Evolutionary conservation across 2,113 vertebrate species (phyloP).

Genomic region (Rousettus leschenaultii): DNA sequence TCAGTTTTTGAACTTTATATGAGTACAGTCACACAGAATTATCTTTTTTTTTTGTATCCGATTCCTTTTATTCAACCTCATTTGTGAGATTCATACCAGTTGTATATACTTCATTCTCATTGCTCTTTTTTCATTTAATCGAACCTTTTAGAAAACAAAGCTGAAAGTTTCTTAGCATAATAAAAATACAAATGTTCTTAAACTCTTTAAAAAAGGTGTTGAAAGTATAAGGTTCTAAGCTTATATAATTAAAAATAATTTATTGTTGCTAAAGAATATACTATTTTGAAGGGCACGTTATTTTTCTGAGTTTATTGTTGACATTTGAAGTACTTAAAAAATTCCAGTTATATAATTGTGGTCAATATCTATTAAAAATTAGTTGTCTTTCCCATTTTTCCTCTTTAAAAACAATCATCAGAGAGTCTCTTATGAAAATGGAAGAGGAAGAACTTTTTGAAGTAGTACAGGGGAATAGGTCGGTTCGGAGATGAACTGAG

Average conservation of each 20-base stretch:
- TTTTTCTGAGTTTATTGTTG: background rate
- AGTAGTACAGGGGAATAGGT: background rate
- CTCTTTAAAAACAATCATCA: background rate
- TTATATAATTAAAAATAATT: background rate
- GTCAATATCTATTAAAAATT: background rate
- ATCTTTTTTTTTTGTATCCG: background rate
- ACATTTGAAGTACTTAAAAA: background rate
- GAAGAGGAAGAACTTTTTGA: background rate
- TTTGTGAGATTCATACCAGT: background rate
- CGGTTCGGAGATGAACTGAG: background rate
- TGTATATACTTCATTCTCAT: background rate
- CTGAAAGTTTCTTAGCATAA: background rate
- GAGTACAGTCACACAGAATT: background rate
- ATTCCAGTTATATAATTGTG: background rate
- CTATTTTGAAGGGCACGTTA: background rate
- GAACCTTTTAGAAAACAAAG: background rate
- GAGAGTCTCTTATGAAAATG: background rate
- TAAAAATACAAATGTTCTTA: background rate
- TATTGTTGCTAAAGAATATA: background rate
- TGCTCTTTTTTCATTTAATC: background rate
- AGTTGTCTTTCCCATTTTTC: background rate
- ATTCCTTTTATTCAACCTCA: background rate
- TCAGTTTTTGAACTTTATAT: background rate
- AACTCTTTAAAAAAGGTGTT: background rate
- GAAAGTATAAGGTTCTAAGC: background rate